phyloP scores from a whole-genome alignment of 1,140 invertebrate species.

The Coelopa frigida region DNA sequence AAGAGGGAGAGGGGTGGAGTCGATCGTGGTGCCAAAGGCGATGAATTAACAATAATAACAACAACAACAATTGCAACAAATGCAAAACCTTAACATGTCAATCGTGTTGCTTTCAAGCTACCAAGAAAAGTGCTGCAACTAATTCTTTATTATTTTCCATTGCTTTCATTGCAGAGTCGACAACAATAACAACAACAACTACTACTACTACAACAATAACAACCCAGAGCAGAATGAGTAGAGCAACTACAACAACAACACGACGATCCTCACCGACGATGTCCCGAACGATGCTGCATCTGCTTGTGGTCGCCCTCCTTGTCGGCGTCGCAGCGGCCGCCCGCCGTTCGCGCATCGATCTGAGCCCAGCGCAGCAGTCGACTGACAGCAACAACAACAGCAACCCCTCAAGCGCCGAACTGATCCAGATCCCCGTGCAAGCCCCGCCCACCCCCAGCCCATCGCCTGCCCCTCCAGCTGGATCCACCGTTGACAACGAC shows the following conservation, averaged over 20 bases:
- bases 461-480: too few species aligned
- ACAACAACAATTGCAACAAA: too few species aligned
- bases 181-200: not conserved
- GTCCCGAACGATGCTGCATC: constrained; percentile 10
- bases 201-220: too few species aligned
- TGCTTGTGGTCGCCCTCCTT: constrained; percentile 2
- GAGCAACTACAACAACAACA: constrained; percentile 1
- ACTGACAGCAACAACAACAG: not conserved
- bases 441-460: not conserved
- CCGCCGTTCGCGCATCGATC: constrained; percentile 12
- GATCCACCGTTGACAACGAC: constrained; percentile 4
- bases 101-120: too few species aligned
- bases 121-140: too few species aligned
- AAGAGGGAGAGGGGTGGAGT: too few species aligned
- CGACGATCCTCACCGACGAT: constrained; percentile 1
- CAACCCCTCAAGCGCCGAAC: constrained; percentile 1
- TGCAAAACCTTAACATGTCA: too few species aligned
- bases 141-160: too few species aligned
- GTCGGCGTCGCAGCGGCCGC: constrained; percentile 2
- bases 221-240: constrained; percentile 6
- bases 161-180: too few species aligned
- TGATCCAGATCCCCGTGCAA: constrained; percentile 1
- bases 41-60: too few species aligned
- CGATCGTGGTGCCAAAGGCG: too few species aligned
- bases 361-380: not conserved